These are phyloP conservation scores for Eucidaris tribuloides DNA, from an alignment of 35 echinoderm and acorn worm species.

Conservation along the genomic window DNA sequence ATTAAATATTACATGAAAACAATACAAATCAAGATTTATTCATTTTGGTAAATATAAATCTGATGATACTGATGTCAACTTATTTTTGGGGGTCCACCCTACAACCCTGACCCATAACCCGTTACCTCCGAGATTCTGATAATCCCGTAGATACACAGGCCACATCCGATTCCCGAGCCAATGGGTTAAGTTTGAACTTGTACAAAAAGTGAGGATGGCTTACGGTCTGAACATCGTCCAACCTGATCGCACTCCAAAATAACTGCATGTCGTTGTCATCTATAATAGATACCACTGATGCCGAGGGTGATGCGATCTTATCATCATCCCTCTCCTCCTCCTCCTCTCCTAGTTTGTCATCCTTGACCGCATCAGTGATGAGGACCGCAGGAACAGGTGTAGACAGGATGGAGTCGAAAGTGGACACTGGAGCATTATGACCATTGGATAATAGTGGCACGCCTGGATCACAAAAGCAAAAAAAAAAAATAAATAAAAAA, in stretches of 20 bases:
- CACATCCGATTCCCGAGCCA: too few relatives aligned
- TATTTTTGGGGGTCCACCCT: too few relatives aligned
- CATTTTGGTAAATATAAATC: too few relatives aligned
- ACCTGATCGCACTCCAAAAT: neutral
- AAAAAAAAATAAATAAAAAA: too few relatives aligned
- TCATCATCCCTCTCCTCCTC: neutral
- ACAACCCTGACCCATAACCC: too few relatives aligned
- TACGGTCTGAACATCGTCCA: constrained; percentile 23
- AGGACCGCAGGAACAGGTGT: neutral
- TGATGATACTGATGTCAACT: too few relatives aligned
- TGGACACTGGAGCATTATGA: neutral
- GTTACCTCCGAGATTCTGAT: too few relatives aligned
- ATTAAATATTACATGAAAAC: too few relatives aligned
- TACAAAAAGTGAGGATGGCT: constrained; percentile 20
- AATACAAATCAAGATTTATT: too few relatives aligned
- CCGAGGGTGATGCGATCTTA: neutral
- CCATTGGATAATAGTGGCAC: neutral
- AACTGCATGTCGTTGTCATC: neutral
- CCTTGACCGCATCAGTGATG: neutral
- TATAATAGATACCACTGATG: neutral
- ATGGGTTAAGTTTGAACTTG: too few relatives aligned
- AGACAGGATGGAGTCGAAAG: neutral
- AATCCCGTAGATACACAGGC: too few relatives aligned
- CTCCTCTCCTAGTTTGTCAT: neutral
- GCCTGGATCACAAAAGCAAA: neutral